A percentile compares a stretch with the other conserved stretches of the same genome.
These are phyloP conservation scores for Caenorhabditis briggsae DNA, from an alignment of 1,140 invertebrate genomes.

Conservation along the genomic window DNA sequence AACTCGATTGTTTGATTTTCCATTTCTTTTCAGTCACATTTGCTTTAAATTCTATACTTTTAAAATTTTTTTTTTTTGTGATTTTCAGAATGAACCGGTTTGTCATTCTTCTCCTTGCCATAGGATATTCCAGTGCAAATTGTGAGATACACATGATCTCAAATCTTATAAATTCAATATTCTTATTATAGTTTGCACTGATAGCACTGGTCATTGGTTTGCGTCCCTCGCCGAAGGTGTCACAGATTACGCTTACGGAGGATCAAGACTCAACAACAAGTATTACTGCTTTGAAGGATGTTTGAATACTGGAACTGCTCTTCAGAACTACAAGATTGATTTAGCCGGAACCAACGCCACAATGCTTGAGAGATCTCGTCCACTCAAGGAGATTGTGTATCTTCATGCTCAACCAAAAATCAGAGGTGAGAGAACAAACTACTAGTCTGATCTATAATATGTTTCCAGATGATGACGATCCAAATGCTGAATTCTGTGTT, in stretches of 20 bases:
- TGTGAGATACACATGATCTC: background rate
- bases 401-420: conserved; percentile 13
- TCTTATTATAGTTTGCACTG: conserved; percentile 48
- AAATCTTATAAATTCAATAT: background rate
- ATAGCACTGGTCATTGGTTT: conserved; percentile 33
- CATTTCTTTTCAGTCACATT: background rate
- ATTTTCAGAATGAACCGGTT: conserved; percentile 51
- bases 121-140: conserved; percentile 3
- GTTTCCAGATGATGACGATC: conserved; percentile 30
- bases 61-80: background rate
- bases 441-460: no score
- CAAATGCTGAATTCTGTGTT: conserved; percentile 58
- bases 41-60: background rate
- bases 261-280: conserved; percentile 41
- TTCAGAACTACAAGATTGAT: conserved; percentile 55
- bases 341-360: conserved; percentile 21
- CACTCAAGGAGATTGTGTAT: background rate
- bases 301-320: conserved; percentile 55
- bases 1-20: conserved; percentile 41
- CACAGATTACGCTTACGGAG: conserved; percentile 48
- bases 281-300: conserved; percentile 61
- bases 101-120: conserved; percentile 11
- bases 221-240: conserved; percentile 51
- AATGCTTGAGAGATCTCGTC: conserved; percentile 3
- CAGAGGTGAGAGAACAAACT: background rate